These are phyloP conservation scores for Mythimna vitellina DNA, from an alignment of 2,888 invertebrate genomes.

Conservation along the genomic window DNA sequence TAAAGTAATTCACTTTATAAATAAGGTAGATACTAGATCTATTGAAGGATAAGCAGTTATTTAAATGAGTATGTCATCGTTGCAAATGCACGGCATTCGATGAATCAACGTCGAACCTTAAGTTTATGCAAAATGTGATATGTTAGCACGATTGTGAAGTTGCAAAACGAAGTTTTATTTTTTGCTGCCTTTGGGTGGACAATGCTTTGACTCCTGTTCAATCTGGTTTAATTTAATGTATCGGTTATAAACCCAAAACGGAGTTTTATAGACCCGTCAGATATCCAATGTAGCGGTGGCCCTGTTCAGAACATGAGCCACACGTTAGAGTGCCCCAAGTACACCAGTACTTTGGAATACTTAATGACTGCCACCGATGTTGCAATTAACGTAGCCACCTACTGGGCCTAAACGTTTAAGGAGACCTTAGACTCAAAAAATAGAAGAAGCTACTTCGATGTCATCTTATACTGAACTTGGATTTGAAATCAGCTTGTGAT, in stretches of 20 bases:
- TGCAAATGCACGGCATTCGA: conserved; percentile 29
- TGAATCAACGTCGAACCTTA: conserved; percentile 34
- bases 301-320: too few relatives aligned
- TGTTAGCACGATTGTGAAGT: conserved; percentile 13
- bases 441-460: too few relatives aligned
- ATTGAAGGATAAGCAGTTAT: conserved; percentile 40
- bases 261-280: too few relatives aligned
- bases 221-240: background rate
- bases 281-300: too few relatives aligned
- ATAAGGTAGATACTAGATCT: conserved; percentile 17
- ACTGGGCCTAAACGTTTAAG: too few relatives aligned
- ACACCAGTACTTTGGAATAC: too few relatives aligned
- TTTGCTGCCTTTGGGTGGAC: background rate
- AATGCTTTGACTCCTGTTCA: conserved; percentile 2
- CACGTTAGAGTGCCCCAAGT: too few relatives aligned
- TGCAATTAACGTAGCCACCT: too few relatives aligned
- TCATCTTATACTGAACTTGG: background rate
- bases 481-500: background rate
- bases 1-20: conserved; percentile 13
- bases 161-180: conserved; percentile 25
- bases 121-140: conserved; percentile 37
- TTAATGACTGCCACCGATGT: too few relatives aligned
- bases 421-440: too few relatives aligned
- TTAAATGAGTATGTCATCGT: conserved; percentile 50
- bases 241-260: too few relatives aligned